Conservation (phyloP, 2,888 invertebrate genomes). For the Chloroclysta siterata region DNA sequence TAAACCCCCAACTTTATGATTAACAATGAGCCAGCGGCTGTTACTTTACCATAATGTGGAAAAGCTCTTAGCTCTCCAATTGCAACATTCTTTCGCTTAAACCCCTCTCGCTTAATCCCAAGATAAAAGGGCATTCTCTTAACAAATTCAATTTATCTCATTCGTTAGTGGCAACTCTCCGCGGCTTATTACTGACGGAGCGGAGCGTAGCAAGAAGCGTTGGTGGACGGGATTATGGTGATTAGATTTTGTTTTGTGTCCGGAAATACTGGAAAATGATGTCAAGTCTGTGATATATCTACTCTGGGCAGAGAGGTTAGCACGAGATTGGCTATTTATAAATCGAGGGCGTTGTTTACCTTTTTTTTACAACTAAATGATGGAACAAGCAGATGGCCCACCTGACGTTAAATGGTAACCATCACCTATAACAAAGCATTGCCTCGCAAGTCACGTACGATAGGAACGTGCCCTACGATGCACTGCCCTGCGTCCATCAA, state of each 20-base stretch:
- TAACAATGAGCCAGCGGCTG: constrained; percentile 7
- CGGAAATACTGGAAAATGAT: not conserved
- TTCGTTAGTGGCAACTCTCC: constrained; percentile 50
- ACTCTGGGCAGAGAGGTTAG: not conserved
- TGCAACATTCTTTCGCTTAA: constrained; percentile 30
- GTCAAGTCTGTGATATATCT: not conserved
- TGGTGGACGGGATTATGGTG: constrained; percentile 10
- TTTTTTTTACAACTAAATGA: too few species aligned
- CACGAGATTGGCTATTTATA: not conserved
- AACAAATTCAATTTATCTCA: constrained; percentile 58
- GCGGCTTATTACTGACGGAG: constrained; percentile 50
- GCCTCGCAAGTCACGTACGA: too few species aligned
- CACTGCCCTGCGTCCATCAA: too few species aligned
- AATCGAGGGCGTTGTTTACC: too few species aligned
- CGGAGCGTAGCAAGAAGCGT: constrained; percentile 8
- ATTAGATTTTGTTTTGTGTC: constrained; percentile 31
- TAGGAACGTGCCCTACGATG: too few species aligned
- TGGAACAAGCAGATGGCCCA: too few species aligned
- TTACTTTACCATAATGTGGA: constrained; percentile 21
- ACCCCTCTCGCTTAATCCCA: constrained; percentile 36
- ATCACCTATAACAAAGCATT: too few species aligned
- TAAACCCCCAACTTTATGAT: constrained; percentile 13
- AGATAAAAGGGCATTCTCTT: constrained; percentile 48
- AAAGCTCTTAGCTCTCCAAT: constrained; percentile 26
- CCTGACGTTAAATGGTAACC: too few species aligned